A percentile compares a stretch with the other conserved stretches of the same genome.
Conservation (phyloP, 2,113 vertebrate species). For the Rana temporaria region DNA sequence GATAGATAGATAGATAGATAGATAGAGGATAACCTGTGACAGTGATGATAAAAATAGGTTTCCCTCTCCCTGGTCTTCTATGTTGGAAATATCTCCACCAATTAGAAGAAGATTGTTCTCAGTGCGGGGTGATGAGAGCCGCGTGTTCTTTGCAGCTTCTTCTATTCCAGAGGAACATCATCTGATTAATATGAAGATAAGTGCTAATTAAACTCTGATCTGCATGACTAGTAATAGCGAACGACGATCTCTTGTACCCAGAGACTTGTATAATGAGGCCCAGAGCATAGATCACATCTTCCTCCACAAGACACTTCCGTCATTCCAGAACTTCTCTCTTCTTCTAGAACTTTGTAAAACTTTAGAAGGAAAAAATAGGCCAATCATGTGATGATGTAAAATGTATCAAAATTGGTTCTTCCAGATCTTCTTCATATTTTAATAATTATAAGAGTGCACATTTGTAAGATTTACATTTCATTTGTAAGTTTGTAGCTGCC, state of each 20-base stretch:
- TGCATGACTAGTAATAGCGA: conserved; percentile 11
- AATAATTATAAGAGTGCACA: too few relatives aligned
- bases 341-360: too few relatives aligned
- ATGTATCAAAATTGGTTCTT: too few relatives aligned
- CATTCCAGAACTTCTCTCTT: too few relatives aligned
- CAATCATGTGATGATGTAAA: too few relatives aligned
- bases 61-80: not conserved
- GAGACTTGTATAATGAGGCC: not conserved
- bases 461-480: too few relatives aligned
- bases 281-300: not conserved
- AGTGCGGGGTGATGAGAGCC: not conserved
- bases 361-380: too few relatives aligned
- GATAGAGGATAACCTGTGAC: conserved; percentile 15
- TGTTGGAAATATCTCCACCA: not conserved
- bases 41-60: conserved; percentile 13
- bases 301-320: not conserved
- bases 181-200: conserved; percentile 32
- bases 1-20: not conserved
- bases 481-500: too few relatives aligned
- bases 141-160: not conserved
- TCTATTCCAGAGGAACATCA: not conserved
- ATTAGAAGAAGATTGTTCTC: conserved; percentile 1
- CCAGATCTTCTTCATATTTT: too few relatives aligned
- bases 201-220: conserved; percentile 34
- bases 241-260: not conserved